Conservation (phyloP, 2,888 invertebrate species). For the Orthonevra nobilis region DNA sequence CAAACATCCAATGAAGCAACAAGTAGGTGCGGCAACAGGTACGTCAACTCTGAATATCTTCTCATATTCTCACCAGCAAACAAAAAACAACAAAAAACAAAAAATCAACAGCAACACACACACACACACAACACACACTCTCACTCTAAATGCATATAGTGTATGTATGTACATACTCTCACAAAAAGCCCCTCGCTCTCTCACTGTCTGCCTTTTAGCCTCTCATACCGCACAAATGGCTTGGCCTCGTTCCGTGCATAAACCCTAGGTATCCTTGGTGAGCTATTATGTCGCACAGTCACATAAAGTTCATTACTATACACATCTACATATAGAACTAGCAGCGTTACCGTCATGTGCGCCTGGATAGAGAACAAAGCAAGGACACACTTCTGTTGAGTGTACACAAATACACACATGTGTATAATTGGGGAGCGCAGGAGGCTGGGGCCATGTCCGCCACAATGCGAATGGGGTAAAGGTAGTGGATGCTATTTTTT, state of each 20-base stretch:
- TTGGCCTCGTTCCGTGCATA: constrained; percentile 1
- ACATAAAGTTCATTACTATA: constrained; percentile 56
- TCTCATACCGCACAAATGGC: constrained; percentile 55
- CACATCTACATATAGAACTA: constrained; percentile 20
- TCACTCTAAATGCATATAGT: background rate
- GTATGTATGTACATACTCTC: constrained; percentile 10
- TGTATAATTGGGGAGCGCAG: constrained; percentile 2
- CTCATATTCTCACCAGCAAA: constrained; percentile 44
- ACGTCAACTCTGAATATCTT: constrained; percentile 73
- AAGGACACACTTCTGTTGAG: constrained; percentile 42
- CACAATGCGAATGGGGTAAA: constrained; percentile 37
- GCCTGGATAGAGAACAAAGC: constrained; percentile 54
- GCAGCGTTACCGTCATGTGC: constrained; percentile 41
- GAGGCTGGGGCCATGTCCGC: background rate
- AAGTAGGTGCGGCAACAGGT: constrained; percentile 79
- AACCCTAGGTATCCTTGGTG: constrained; percentile 46
- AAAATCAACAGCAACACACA: constrained; percentile 42
- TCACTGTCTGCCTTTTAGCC: constrained; percentile 51
- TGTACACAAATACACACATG: background rate
- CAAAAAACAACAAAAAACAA: constrained; percentile 15
- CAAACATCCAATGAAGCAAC: constrained; percentile 78
- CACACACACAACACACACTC: constrained; percentile 26
- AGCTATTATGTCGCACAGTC: constrained; percentile 54
- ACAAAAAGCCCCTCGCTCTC: no score
- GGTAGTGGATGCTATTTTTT: constrained; percentile 57